Base-by-base conservation (phyloP, 1,140 invertebrate species). In the Drosophila mojavensis region DNA sequence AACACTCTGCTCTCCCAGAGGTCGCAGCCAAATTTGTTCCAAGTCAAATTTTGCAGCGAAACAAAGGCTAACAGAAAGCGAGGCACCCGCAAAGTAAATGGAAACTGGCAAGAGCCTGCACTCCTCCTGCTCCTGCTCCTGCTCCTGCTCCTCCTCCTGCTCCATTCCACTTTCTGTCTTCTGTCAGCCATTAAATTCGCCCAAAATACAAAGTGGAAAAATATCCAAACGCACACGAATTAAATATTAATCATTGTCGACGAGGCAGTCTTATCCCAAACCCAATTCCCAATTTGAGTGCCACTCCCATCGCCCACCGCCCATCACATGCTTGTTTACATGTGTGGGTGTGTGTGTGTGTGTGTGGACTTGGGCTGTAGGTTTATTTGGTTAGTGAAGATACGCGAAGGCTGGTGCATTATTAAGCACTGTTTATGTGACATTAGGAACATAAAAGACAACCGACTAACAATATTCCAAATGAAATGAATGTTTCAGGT, bases 371-470 rank as follows among this genome's bases (percentile, higher is more conserved):
- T 3, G 65, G 68, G 51, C 50, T 60, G 50, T 45, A 64, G 69
- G 71, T 75, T 89, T 89, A 84, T 86, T 84, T 79, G 71, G 85
- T 89, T 89, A 84, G 83, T 88, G 63, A 69, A 81, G 73, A 67
- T 69, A 79, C 70, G 60, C 69, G 65, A 39, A 78, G 83, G 79
- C 84, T 89, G 74, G 78, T 89, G 78, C 84, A 89, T 89, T 89
- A 89, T 89, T 89, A 78, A 89, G 68, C 80, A 89, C 78, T 89
- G 84, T 89, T 89, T 89, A 89, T 89, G 84, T 75, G 84, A 89
- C 84, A 89, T 89, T 89, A 89, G 84, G 78, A 89, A 89, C 84
- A 89, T 89, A 84, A 89, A 89, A 88, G 62, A 73, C 59, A 67
- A 59, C 71, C 47, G 53, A 47, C 26, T 65, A 39, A 48, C 47